Percentiles rank a stretch among this genome's conserved stretches.
These are phyloP conservation scores for Bradypodion pumilum DNA, from an alignment of 2,797 vertebrate species.

Conservation along the genomic window DNA sequence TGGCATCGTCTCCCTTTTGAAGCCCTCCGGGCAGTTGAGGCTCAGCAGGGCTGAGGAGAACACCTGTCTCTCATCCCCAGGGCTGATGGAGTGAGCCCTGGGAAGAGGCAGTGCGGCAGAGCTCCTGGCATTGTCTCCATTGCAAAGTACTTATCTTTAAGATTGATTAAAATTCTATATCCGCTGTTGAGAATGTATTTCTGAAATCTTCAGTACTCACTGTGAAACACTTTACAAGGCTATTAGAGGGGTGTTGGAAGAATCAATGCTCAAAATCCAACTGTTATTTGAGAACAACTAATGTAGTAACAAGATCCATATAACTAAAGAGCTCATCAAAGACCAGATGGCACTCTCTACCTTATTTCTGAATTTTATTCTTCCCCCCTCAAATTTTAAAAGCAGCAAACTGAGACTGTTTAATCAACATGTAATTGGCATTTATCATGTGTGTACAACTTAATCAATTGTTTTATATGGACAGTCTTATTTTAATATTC, in stretches of 20 bases:
- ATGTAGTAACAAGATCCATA: not conserved
- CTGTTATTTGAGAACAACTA: not conserved
- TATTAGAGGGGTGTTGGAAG: not conserved
- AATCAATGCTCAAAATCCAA: not conserved
- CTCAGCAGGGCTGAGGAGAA: too few relatives aligned
- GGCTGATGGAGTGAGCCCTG: too few relatives aligned
- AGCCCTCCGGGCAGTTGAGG: too few relatives aligned
- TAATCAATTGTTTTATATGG: not conserved
- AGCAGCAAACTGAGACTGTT: not conserved
- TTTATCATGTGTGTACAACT: too few relatives aligned
- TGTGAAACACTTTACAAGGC: not conserved
- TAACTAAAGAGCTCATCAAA: not conserved
- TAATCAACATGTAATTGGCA: not conserved
- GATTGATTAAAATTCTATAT: not conserved
- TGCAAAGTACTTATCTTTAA: not conserved
- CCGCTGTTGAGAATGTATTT: not conserved
- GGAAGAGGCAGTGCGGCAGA: too few relatives aligned
- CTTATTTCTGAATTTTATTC: not conserved
- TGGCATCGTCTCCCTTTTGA: too few relatives aligned
- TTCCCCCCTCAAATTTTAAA: not conserved
- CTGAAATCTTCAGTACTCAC: not conserved
- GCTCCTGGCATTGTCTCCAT: too few relatives aligned
- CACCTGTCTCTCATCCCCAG: too few relatives aligned
- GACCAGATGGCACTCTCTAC: not conserved
- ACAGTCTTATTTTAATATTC: conserved; percentile 13